A percentile compares a stretch with the other conserved stretches of the same genome.
These are phyloP conservation scores for Montipora capitata DNA, from an alignment of 92 coral and sea anemone species.

Conservation along the genomic window DNA sequence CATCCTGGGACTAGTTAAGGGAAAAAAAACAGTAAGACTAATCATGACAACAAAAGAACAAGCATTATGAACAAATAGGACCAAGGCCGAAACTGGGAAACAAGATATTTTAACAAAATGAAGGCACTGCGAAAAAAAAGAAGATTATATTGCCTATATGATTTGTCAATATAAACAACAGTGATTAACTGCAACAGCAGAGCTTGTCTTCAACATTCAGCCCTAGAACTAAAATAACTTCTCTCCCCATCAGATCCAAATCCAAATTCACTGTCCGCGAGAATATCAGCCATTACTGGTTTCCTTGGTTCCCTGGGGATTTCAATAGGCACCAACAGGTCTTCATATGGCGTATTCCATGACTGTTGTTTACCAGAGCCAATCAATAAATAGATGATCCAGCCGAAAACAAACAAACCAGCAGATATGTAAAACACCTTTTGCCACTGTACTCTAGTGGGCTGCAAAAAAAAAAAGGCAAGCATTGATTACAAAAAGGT, in stretches of 20 bases:
- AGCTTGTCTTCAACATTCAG: neutral
- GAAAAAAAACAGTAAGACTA: no score
- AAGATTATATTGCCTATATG: no score
- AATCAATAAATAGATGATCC: conserved; percentile 64
- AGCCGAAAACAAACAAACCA: conserved; percentile 78
- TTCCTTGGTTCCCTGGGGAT: conserved; percentile 51
- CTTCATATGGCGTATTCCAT: conserved; percentile 91
- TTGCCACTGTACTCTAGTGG: conserved; percentile 96
- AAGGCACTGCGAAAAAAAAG: no score
- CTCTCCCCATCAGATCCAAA: neutral
- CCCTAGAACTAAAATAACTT: neutral
- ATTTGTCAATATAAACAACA: no score
- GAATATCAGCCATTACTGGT: conserved; percentile 37
- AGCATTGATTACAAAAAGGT: no score
- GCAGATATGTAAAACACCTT: conserved; percentile 93
- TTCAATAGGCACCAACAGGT: conserved; percentile 40
- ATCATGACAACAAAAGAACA: no score
- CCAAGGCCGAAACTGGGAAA: no score
- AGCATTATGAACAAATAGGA: no score
- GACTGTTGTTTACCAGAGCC: conserved; percentile 85
- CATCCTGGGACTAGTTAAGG: no score
- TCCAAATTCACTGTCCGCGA: neutral
- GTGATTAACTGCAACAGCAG: no score
- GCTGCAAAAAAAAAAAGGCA: conserved; percentile 64
- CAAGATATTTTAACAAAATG: no score